Conservation (phyloP, 2,797 vertebrate species). For the Spinus olivaceus region DNA sequence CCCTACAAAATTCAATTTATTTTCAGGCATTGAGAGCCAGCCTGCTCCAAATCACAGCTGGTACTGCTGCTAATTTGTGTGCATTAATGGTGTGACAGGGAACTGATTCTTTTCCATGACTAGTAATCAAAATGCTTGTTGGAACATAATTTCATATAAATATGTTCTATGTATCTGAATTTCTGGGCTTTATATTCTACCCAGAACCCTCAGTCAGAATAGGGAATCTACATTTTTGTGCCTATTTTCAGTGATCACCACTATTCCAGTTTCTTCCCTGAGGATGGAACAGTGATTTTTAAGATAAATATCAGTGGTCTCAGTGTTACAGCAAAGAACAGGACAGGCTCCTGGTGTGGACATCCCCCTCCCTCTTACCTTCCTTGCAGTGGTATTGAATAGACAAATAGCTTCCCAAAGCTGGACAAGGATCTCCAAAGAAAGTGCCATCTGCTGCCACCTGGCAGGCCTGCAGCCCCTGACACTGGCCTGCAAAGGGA, state of each 20-base stretch:
- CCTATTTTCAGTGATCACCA: not conserved
- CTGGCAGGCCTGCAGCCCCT: conserved; percentile 89
- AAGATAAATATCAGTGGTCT: not conserved
- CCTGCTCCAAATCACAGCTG: not conserved
- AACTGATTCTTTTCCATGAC: not conserved
- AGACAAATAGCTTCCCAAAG: conserved; percentile 87
- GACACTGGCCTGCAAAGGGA: conserved; percentile 81
- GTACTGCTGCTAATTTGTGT: not conserved
- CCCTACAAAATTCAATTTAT: not conserved
- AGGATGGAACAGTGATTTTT: not conserved
- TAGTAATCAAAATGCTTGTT: not conserved
- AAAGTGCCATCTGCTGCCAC: conserved; percentile 77
- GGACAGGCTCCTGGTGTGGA: not conserved
- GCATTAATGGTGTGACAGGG: not conserved
- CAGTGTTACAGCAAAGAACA: not conserved
- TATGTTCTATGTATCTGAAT: not conserved
- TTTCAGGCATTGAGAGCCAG: not conserved
- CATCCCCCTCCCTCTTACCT: conserved; percentile 74
- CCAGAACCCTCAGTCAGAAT: not conserved
- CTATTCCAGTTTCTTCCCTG: not conserved
- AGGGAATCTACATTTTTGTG: not conserved
- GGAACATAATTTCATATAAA: not conserved
- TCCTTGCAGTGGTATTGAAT: conserved; percentile 88
- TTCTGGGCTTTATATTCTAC: not conserved
- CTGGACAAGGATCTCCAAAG: conserved; percentile 86